Conservation (phyloP, 2,797 vertebrate genomes). For the Aphelocoma californica region DNA sequence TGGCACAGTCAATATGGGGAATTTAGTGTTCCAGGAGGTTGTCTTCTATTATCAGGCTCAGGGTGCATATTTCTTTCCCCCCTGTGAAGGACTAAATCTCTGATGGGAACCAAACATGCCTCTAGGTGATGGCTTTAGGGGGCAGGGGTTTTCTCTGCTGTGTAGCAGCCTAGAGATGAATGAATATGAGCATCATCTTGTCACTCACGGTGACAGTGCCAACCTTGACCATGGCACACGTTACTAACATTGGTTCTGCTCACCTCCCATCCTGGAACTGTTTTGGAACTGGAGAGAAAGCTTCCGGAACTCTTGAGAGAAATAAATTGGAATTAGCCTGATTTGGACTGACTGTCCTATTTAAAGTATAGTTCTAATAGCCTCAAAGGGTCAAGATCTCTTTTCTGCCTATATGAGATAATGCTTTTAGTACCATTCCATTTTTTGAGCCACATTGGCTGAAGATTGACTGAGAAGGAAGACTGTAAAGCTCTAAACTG, state of each 20-base stretch:
- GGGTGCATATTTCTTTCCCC: fast-evolving
- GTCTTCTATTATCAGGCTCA: neutral
- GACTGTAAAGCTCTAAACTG: neutral
- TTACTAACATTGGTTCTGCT: neutral
- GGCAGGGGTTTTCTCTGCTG: fast-evolving
- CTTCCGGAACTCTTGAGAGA: neutral
- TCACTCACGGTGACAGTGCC: neutral
- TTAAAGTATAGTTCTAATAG: neutral
- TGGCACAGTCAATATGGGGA: neutral
- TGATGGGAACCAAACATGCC: neutral
- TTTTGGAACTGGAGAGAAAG: neutral
- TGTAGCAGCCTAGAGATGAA: neutral
- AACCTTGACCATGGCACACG: neutral
- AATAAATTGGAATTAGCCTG: neutral
- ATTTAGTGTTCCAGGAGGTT: neutral
- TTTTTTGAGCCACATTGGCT: neutral
- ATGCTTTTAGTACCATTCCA: neutral
- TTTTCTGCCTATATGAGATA: neutral
- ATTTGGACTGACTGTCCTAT: neutral
- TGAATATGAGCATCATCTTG: neutral
- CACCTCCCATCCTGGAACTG: neutral
- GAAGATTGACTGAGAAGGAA: neutral
- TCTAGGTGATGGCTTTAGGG: neutral
- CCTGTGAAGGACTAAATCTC: neutral
- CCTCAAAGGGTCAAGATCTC: neutral